These are phyloP conservation scores for Dusona sp. DNA, from an alignment of 2,888 invertebrate genomes.

Conservation along the genomic window DNA sequence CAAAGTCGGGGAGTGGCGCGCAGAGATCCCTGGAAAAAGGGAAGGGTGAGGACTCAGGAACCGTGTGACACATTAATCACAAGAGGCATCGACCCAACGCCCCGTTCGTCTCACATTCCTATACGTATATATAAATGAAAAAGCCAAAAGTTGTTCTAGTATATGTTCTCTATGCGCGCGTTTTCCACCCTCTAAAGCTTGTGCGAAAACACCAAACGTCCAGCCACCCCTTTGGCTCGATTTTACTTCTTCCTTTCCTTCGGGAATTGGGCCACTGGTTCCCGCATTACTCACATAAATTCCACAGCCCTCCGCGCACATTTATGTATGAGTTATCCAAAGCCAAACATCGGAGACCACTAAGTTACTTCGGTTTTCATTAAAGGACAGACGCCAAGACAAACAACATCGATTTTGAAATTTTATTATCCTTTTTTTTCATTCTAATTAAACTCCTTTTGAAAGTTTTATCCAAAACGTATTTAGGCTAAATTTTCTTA, in stretches of 20 bases:
- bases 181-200: constrained; percentile 57
- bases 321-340: not conserved
- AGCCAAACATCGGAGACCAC: not conserved
- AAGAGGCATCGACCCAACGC: constrained; percentile 73
- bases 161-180: constrained; percentile 38
- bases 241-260: constrained; percentile 58
- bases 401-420: too few relatives aligned
- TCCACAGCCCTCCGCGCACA: not conserved
- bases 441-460: not conserved
- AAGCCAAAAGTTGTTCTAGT: constrained; percentile 18
- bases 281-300: constrained; percentile 37
- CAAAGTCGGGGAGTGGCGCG: constrained; percentile 42
- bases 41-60: constrained; percentile 69
- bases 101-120: constrained; percentile 57
- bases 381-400: not conserved
- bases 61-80: constrained; percentile 77
- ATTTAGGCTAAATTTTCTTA: not conserved
- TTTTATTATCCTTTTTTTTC: not conserved
- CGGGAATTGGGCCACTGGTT: constrained; percentile 61
- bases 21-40: not conserved
- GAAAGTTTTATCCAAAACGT: not conserved
- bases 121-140: constrained; percentile 17
- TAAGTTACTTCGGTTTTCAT: not conserved
- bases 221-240: constrained; percentile 41
- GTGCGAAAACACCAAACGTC: constrained; percentile 54